Conservation (phyloP, 2,113 vertebrate species). For the Pelecanus crispus region DNA sequence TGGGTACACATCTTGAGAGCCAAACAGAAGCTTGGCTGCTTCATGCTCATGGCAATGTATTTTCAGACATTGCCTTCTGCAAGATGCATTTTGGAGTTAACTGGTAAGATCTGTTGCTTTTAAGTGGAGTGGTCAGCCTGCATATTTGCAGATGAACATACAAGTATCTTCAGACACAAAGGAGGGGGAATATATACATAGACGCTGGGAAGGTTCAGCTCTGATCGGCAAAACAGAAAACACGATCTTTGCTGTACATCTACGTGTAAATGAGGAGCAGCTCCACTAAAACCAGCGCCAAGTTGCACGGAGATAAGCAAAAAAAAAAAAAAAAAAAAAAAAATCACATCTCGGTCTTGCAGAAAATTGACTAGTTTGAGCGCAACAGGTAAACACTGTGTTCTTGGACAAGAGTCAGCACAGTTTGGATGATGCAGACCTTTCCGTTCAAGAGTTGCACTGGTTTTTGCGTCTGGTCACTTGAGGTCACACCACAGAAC, state of each 20-base stretch:
- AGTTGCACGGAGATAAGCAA: not conserved
- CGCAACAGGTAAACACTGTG: slow-evolving; percentile 41
- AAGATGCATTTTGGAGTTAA: not conserved
- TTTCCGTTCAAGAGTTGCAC: not conserved
- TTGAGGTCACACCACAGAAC: not conserved
- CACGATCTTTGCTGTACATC: not conserved
- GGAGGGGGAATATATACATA: not conserved
- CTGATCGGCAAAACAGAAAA: not conserved
- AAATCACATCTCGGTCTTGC: not conserved
- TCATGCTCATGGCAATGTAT: not conserved
- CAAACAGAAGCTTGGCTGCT: slow-evolving; percentile 5
- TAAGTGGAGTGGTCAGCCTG: not conserved
- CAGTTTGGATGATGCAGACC: not conserved
- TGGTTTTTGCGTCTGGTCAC: not conserved
- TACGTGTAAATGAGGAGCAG: not conserved
- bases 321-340: not conserved
- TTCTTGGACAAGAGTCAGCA: slow-evolving; percentile 14
- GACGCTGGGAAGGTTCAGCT: not conserved
- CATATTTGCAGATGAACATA: not conserved
- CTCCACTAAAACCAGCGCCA: not conserved
- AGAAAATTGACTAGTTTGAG: not conserved
- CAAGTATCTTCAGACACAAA: not conserved
- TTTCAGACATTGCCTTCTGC: slow-evolving; percentile 6
- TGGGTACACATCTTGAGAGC: not conserved
- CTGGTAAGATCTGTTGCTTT: not conserved